Conservation (phyloP, 2,797 vertebrate species). For the Lacerta viridis region DNA sequence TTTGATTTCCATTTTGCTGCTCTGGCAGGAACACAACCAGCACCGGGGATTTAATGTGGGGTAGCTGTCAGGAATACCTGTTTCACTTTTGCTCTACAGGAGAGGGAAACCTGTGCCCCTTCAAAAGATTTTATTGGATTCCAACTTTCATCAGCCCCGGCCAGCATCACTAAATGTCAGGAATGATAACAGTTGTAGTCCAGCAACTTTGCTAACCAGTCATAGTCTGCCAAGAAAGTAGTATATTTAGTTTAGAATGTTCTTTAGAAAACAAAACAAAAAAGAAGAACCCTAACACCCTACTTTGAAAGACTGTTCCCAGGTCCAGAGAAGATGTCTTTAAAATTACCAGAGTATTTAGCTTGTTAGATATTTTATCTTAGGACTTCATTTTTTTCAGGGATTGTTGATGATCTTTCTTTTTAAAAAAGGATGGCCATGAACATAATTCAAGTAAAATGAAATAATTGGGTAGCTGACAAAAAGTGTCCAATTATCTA, state of each 20-base stretch:
- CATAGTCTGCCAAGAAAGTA: background rate
- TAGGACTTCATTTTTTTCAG: background rate
- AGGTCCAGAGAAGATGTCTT: too few relatives aligned
- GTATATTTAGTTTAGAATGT: background rate
- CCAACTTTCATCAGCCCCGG: too few relatives aligned
- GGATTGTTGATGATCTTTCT: background rate
- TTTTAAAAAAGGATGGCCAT: constrained; percentile 18
- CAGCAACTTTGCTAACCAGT: background rate
- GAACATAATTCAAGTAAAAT: constrained; percentile 8
- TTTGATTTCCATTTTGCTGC: constrained; percentile 21
- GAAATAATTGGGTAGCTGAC: background rate
- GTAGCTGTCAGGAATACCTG: background rate
- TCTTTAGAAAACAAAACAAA: background rate
- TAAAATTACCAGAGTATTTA: background rate
- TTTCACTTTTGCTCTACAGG: background rate
- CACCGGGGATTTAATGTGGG: background rate
- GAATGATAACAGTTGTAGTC: too few relatives aligned
- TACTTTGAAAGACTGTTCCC: background rate
- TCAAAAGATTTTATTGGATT: too few relatives aligned
- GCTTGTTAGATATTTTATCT: accelerated
- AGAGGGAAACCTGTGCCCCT: too few relatives aligned
- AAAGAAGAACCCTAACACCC: too few relatives aligned
- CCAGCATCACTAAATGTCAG: too few relatives aligned
- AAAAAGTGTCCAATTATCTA: constrained; percentile 22
- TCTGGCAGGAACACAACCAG: background rate